phyloP scores from a whole-genome alignment of 2,113 vertebrate genomes.

The Cyanoramphus novaezelandiae region DNA sequence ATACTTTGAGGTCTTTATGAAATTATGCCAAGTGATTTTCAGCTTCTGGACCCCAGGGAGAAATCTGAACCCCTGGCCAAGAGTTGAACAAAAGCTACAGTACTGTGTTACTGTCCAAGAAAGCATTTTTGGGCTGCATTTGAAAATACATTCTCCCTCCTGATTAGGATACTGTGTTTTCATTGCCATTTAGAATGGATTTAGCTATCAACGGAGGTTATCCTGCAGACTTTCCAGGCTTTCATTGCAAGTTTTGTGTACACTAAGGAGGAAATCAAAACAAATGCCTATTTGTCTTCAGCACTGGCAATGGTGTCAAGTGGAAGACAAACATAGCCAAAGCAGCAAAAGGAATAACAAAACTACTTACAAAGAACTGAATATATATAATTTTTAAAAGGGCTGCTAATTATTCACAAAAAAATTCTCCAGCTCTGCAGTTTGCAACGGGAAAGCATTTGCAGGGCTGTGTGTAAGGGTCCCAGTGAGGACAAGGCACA shows the following conservation, averaged over 20 bases:
- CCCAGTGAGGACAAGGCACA: not conserved
- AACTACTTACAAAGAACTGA: not conserved
- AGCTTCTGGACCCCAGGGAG: not conserved
- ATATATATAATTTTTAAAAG: not conserved
- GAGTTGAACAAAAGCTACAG: constrained; percentile 8
- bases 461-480: fast-evolving
- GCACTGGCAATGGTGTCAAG: not conserved
- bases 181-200: constrained; percentile 53
- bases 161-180: constrained; percentile 31
- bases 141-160: constrained; percentile 37
- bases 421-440: not conserved
- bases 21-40: constrained; percentile 26
- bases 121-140: constrained; percentile 47
- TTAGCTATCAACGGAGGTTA: constrained; percentile 69
- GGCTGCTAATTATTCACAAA: not conserved
- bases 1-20: not conserved
- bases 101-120: constrained; percentile 26
- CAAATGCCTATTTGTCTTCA: constrained; percentile 57
- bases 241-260: constrained; percentile 50
- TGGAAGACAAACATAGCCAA: constrained; percentile 19
- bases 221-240: constrained; percentile 71
- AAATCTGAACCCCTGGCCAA: constrained; percentile 15
- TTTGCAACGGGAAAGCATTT: not conserved
- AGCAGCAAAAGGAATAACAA: constrained; percentile 36
- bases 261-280: constrained; percentile 60